These are phyloP conservation scores for Mnemiopsis leidyi DNA, from an alignment of 37 sponge, comb jelly and placozoan species.

Conservation along the genomic window DNA sequence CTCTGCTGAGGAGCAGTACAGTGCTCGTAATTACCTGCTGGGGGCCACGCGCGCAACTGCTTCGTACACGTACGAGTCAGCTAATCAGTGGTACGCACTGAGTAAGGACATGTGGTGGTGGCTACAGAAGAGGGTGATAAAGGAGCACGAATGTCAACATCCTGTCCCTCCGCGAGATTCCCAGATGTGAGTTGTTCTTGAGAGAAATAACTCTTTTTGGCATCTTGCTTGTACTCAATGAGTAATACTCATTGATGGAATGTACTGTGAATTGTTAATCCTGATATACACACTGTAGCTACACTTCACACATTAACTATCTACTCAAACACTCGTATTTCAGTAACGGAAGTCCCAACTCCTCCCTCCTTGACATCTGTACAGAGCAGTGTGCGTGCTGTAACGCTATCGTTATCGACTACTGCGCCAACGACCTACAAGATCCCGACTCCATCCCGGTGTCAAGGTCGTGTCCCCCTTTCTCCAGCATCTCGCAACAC, in stretches of 20 bases:
- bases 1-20: constrained; percentile 22
- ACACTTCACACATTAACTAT: too few relatives aligned
- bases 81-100: constrained; percentile 41
- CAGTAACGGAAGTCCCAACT: constrained; percentile 59
- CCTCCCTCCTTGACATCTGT: constrained; percentile 53
- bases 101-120: constrained; percentile 67
- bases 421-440: constrained; percentile 8
- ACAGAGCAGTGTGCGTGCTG: constrained; percentile 59
- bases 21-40: neutral
- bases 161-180: neutral
- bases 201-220: too few relatives aligned
- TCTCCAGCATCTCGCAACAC: constrained; percentile 16
- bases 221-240: too few relatives aligned
- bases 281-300: too few relatives aligned
- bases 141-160: constrained; percentile 58
- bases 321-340: neutral
- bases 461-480: constrained; percentile 59
- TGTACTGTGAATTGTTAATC: too few relatives aligned
- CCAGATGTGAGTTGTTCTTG: neutral
- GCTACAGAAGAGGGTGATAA: constrained; percentile 44
- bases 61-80: constrained; percentile 55
- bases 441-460: constrained; percentile 24
- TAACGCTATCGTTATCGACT: constrained; percentile 61
- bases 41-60: constrained; percentile 46
- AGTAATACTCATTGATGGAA: too few relatives aligned